Evolutionary conservation across 2,888 invertebrate genomes (phyloP), one percentile per base, ranked within the genome.

Genomic region (Agrotis puta): DNA sequence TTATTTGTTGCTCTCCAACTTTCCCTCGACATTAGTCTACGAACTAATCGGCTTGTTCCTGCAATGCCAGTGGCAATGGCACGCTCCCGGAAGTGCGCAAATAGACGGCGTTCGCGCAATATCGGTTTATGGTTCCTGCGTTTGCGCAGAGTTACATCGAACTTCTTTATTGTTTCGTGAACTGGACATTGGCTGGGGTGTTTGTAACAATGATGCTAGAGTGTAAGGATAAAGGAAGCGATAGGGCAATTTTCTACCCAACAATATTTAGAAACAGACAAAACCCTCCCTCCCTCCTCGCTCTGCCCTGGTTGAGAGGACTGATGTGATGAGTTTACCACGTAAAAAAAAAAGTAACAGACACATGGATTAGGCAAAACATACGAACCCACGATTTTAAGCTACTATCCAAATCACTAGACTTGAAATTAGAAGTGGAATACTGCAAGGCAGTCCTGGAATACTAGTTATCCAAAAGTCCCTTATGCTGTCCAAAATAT

Each of bases 41-140:
- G 16, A 57, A 79, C 53, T 18, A 61, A 48, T 47, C 22, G n/a
- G 39, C 43, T 18, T 82, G 59, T 68, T 79, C 62, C 50, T 59
- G 54, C 39, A 64, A 65, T 58, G 70, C 67, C 67, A 70, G 76
- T 67, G 64, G 76, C 72, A 64, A 57, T 81, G 69, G 70, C 78
- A 77, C 73, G 77, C 76, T 70, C 82, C 77, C 81, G 88, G 87
- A 87, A 87, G 79, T 81, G 24, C 81, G 85, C 83, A 87, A 87
- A 87, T 87, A 86, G 85, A 72, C 58, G 64, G 51, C 64, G 68
- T 74, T 72, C 77, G 56, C 75, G 70, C 70, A 64, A 69, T 51
- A 43, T 48, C 48, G 20, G 65, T 80, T 82, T 73, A 85, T 81
- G 45, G 79, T 84, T 83, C 72, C 84, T 62, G 75, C 58, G 72